These are phyloP conservation scores for Dilophus febrilis DNA, from an alignment of 2,888 invertebrate genomes.

Conservation along the genomic window DNA sequence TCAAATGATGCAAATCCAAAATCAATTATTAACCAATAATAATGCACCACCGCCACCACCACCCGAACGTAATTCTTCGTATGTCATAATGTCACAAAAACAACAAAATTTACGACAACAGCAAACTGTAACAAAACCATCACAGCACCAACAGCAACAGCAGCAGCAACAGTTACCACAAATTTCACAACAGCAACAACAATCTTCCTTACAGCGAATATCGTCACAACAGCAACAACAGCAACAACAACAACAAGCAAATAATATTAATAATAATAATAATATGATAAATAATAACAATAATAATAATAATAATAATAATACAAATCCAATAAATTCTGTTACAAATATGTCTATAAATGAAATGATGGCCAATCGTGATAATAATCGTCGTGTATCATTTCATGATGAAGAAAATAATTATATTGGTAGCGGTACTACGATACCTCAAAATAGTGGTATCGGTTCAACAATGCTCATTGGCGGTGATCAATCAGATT, in stretches of 20 bases:
- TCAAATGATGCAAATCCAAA: too few species aligned
- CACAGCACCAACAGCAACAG: neutral
- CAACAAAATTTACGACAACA: conserved; percentile 22
- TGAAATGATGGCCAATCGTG: conserved; percentile 14
- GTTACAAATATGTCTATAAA: neutral
- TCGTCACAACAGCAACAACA: neutral
- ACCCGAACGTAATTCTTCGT: conserved; percentile 78
- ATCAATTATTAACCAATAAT: neutral
- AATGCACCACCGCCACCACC: conserved; percentile 44
- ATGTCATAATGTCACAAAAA: conserved; percentile 63
- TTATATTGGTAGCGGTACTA: conserved; percentile 12
- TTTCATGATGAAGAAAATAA: conserved; percentile 49
- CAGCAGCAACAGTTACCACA: neutral
- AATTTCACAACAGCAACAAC: neutral
- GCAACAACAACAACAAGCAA: neutral
- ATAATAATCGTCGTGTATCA: conserved; percentile 48
- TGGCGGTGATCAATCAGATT: conserved; percentile 25
- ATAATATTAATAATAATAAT: neutral
- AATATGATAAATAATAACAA: neutral
- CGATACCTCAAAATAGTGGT: too few species aligned
- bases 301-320: conserved; percentile 7
- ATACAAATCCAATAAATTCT: neutral
- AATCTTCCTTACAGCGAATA: too few species aligned
- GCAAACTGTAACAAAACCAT: neutral
- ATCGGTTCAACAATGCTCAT: neutral